Conservation (phyloP, 30 jellyfish, hydroid and myxozoan species). For the Turritopsis dohrnii region DNA sequence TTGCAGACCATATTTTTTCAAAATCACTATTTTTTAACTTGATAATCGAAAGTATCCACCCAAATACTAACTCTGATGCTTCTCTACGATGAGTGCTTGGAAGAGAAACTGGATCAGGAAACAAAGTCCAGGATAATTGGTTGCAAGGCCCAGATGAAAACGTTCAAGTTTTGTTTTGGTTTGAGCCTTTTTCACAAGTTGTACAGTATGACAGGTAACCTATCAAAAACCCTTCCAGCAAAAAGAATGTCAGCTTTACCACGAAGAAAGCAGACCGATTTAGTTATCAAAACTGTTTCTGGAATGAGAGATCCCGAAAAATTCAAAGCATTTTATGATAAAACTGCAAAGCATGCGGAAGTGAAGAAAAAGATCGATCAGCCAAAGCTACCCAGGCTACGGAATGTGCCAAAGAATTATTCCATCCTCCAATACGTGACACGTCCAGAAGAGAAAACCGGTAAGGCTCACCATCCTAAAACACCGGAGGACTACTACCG, state of each 20-base stretch:
- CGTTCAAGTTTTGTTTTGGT: slow-evolving; percentile 29
- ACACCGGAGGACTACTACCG: slow-evolving; percentile 27
- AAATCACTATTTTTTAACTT: no score
- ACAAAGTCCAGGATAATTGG: slow-evolving; percentile 43
- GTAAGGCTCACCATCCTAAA: slow-evolving; percentile 16
- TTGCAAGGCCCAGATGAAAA: slow-evolving; percentile 42
- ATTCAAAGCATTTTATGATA: background rate
- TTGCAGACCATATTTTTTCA: no score
- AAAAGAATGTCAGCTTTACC: slow-evolving; percentile 42
- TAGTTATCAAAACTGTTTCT: slow-evolving; percentile 26
- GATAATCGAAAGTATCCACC: no score
- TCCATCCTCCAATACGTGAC: background rate
- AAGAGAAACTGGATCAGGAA: slow-evolving; percentile 3
- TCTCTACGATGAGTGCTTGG: background rate
- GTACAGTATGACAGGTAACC: slow-evolving; percentile 38
- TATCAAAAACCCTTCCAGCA: slow-evolving; percentile 35
- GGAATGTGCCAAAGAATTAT: background rate
- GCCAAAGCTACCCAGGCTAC: background rate
- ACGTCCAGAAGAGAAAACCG: background rate
- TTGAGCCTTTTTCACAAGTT: slow-evolving; percentile 29
- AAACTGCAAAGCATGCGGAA: background rate
- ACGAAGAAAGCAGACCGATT: slow-evolving; percentile 19
- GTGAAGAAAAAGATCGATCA: background rate
- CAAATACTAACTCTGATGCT: no score
- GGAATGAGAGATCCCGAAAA: slow-evolving; percentile 23